Conservation (phyloP, 2,113 vertebrate species). For the Ceratotherium simum region DNA sequence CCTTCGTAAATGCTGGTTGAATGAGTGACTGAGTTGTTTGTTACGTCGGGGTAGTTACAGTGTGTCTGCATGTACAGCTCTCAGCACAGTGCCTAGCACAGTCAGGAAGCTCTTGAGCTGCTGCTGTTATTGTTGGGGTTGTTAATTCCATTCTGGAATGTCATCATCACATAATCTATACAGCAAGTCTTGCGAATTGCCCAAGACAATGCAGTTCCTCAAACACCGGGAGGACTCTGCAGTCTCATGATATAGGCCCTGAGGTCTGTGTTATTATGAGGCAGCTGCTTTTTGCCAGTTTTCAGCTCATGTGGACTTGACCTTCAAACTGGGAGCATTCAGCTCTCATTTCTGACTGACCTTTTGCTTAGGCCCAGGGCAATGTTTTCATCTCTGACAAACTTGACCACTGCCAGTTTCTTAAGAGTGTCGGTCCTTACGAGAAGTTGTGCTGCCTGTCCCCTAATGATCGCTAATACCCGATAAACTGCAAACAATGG, state of each 20-base stretch:
- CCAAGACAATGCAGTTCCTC: not conserved
- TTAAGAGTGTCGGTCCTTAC: conserved; percentile 47
- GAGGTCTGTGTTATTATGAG: not conserved
- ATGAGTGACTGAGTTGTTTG: not conserved
- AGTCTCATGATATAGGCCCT: conserved; percentile 36
- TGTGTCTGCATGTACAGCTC: not conserved
- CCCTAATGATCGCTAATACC: conserved; percentile 72
- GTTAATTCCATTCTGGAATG: not conserved
- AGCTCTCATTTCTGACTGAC: conserved; percentile 64
- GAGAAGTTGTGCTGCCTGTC: conserved; percentile 43
- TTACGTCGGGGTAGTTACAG: not conserved
- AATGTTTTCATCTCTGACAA: conserved; percentile 73
- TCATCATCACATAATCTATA: not conserved
- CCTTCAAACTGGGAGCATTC: conserved; percentile 59
- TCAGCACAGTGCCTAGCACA: not conserved
- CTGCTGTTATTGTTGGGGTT: not conserved
- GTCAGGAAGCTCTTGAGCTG: not conserved
- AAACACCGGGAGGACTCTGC: not conserved
- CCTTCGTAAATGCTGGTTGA: not conserved
- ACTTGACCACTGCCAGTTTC: conserved; percentile 64
- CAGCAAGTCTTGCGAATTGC: not conserved
- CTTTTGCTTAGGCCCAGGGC: conserved; percentile 77
- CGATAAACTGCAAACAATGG: conserved; percentile 72
- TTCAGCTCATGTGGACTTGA: conserved; percentile 45
- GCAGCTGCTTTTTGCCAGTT: conserved; percentile 28